phyloP scores from a whole-genome alignment of 2,113 vertebrate species.

The Tetrax tetrax region DNA sequence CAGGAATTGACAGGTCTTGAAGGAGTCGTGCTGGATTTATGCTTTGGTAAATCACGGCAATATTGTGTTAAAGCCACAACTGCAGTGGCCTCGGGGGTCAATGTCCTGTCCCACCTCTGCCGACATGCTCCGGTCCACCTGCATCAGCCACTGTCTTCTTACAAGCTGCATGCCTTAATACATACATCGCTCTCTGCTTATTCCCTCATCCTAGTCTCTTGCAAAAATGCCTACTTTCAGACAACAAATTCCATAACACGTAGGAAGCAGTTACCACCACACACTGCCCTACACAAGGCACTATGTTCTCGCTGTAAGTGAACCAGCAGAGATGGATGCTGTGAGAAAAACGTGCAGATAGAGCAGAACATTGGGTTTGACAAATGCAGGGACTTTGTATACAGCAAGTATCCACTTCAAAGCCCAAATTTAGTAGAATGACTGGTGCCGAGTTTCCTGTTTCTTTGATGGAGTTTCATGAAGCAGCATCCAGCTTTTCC shows the following conservation, averaged over 20 bases:
- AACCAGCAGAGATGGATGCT: accelerated
- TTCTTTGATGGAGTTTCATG: not conserved
- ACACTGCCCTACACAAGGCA: not conserved
- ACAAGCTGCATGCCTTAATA: not conserved
- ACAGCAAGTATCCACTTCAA: not conserved
- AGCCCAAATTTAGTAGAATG: not conserved
- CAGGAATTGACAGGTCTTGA: not conserved
- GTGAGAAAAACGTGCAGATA: accelerated
- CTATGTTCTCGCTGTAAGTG: accelerated
- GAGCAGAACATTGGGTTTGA: not conserved
- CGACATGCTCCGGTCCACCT: accelerated
- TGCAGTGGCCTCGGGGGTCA: too few relatives aligned
- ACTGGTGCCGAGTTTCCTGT: not conserved
- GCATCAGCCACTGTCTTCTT: accelerated
- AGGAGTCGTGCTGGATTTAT: accelerated
- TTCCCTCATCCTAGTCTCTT: not conserved
- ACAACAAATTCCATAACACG: accelerated
- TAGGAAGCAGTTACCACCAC: not conserved
- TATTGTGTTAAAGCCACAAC: not conserved
- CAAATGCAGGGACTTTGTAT: not conserved
- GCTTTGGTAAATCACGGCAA: not conserved
- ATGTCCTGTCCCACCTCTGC: not conserved
- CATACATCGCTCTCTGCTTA: not conserved
- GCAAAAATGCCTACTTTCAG: accelerated
- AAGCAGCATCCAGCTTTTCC: not conserved